These are phyloP conservation scores for Aphaenogaster ashmeadi DNA, from an alignment of 1,140 invertebrate species.

Conservation along the genomic window DNA sequence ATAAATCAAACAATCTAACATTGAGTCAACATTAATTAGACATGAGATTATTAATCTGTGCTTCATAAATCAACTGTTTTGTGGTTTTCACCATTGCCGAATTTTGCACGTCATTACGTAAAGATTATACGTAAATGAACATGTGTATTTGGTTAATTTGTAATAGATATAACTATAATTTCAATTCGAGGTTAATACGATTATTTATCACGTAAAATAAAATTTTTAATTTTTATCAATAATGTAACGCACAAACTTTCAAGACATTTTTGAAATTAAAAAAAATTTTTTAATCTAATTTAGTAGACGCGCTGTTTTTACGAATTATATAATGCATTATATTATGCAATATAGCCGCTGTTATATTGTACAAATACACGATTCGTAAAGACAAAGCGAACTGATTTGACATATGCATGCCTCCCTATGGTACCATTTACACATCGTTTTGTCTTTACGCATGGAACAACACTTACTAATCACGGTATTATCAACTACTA, in stretches of 20 bases:
- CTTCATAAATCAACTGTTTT: not conserved
- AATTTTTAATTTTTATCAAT: conserved; percentile 6
- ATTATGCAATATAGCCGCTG: not conserved
- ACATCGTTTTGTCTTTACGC: conserved; percentile 4
- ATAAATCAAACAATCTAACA: not conserved
- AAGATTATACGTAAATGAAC: not conserved
- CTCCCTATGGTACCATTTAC: not conserved
- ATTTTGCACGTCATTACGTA: not conserved
- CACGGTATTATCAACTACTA: conserved; percentile 32
- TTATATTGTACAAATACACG: not conserved
- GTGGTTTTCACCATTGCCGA: not conserved
- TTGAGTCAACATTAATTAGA: not conserved
- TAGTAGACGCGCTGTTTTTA: not conserved
- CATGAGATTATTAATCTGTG: not conserved
- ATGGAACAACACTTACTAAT: conserved; percentile 41
- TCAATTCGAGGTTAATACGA: not conserved
- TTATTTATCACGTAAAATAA: not conserved
- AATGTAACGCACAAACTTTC: not conserved
- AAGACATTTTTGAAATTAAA: not conserved
- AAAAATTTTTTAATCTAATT: not conserved
- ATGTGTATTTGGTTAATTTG: not conserved
- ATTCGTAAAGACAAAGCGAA: not conserved
- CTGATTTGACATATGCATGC: not conserved
- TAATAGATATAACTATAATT: not conserved
- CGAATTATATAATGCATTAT: not conserved